A percentile compares a stretch with the other conserved stretches of the same genome.
phyloP scores from a whole-genome alignment of 2,113 vertebrate species.

The Rostratula benghalensis region DNA sequence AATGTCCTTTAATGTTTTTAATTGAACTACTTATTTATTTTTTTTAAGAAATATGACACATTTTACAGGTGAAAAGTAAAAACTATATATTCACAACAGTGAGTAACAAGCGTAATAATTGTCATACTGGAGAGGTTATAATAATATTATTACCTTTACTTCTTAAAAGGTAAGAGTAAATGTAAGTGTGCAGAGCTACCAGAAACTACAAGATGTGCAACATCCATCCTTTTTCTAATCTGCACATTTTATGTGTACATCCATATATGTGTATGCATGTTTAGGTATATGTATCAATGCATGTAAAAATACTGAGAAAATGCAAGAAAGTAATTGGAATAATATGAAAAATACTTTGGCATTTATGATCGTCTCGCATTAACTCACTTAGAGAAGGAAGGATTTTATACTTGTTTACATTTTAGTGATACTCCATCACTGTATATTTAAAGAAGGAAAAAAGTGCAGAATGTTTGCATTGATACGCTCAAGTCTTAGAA shows the following conservation, averaged over 20 bases:
- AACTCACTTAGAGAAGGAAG: slow-evolving; percentile 33
- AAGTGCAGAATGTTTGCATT: slow-evolving; percentile 86
- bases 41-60: background rate
- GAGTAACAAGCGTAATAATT: background rate
- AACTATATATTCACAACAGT: background rate
- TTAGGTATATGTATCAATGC: rapidly evolving
- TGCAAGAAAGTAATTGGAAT: background rate
- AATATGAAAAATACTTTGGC: background rate
- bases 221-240: background rate
- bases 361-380: background rate
- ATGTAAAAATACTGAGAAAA: background rate
- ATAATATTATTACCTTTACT: background rate
- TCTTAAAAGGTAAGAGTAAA: background rate
- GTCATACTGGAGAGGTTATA: slow-evolving; percentile 4
- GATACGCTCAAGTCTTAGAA: slow-evolving; percentile 81
- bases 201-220: background rate
- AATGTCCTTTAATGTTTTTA: background rate
- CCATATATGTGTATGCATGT: too few relatives aligned
- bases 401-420: slow-evolving; percentile 79
- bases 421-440: slow-evolving; percentile 82
- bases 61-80: slow-evolving; percentile 15
- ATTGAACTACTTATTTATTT: background rate
- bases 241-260: background rate
- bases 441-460: slow-evolving; percentile 87
- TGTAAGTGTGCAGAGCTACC: background rate